Base-by-base conservation (phyloP, 2,888 invertebrate genomes). In the Gortyna flavago region DNA sequence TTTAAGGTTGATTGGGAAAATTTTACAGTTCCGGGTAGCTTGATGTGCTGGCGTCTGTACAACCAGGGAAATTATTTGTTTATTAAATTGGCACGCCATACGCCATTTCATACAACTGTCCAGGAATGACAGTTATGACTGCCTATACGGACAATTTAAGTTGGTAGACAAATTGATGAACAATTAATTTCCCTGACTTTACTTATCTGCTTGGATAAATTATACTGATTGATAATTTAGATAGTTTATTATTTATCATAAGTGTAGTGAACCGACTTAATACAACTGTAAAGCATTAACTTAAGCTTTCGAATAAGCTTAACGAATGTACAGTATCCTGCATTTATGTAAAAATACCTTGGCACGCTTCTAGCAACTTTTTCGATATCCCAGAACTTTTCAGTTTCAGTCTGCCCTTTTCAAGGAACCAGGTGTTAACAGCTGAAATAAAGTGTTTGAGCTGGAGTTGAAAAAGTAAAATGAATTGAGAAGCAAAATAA, bases 341-440 rank as follows among this genome's bases (percentile, higher is more conserved):
- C 38, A 65, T 57, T 62, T 62, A 62, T 77, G 48, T 72, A 38
- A 66, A n/a, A 79, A 59, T 51, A 79, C 41, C 21, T 80, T 41
- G 18, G 66, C 29, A 54, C 16, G 18, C 21, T 35, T 65, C 16
- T 48, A n/a, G 18, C 7, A 80, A 75, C 75, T 69, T 81, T 75
- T 35, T 48, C 48, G 67, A 68, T 75, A 59, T 59, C 35, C 64
- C 57, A 35, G 51, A 80, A 64, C 38, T 54, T 75, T 80, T 32
- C 16, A n/a, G 44, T 48, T 79, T 72, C 57, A 61, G 13, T 59
- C 68, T 62, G 41, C n/a, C 38, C 4, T 65, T 74, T 73, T 16
- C 41, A 29, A 16, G 38, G 54, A 73, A 64, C 11, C 81, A 75
- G 79, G 64, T 80, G 79, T 68, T 57, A 57, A 80, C 57, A 62